These are phyloP conservation scores for Acromyrmex echinatior DNA, from an alignment of 1,140 invertebrate species.

Conservation along the genomic window DNA sequence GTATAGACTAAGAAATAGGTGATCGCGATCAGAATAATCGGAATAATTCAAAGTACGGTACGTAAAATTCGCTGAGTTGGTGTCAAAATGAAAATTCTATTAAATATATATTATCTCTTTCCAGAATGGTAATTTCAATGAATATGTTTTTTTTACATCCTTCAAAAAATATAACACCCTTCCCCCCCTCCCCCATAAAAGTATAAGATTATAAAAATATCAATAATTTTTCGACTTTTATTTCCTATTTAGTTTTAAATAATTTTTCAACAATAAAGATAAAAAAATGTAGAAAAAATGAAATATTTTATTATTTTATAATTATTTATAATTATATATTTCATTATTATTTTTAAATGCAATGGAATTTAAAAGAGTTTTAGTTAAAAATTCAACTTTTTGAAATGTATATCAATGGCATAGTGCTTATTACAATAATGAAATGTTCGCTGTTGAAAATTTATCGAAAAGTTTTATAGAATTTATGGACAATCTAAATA, in stretches of 20 bases:
- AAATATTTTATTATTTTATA: neutral
- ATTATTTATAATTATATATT: too few relatives aligned
- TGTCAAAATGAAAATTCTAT: conserved; percentile 34
- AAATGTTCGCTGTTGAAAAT: neutral
- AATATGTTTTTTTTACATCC: neutral
- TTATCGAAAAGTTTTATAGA: neutral
- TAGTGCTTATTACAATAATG: too few relatives aligned
- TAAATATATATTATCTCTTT: neutral
- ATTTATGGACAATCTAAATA: neutral
- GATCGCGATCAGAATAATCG: conserved; percentile 56
- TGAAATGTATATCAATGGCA: neutral
- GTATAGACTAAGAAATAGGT: conserved; percentile 51
- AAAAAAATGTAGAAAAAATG: neutral
- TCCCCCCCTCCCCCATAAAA: neutral
- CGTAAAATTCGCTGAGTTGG: conserved; percentile 4
- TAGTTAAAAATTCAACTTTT: neutral
- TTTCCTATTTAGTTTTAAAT: neutral
- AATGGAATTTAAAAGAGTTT: neutral
- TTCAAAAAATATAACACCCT: neutral
- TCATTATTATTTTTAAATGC: conserved; percentile 1
- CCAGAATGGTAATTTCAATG: neutral
- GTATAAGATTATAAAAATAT: neutral
- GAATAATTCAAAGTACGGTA: conserved; percentile 44
- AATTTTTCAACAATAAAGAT: conserved; percentile 3
- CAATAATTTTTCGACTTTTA: too few relatives aligned